phyloP scores from a whole-genome alignment of 2,113 vertebrate species.

The Rhodinocichla rosea region DNA sequence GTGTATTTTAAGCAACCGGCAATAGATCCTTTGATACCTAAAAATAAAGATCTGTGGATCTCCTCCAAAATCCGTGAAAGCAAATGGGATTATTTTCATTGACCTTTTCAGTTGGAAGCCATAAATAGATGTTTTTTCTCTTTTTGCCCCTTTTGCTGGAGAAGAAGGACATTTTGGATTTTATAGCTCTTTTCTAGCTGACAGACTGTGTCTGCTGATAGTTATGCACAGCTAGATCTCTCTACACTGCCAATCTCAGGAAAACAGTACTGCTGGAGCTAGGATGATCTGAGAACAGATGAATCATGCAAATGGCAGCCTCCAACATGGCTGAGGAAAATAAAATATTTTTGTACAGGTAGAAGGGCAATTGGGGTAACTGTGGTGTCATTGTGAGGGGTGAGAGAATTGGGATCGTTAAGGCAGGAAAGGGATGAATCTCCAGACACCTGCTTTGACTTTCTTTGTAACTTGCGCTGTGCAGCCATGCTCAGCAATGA shows the following conservation, averaged over 20 bases:
- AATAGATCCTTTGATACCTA: slow-evolving; percentile 54
- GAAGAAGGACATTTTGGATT: not conserved
- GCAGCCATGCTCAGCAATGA: not conserved
- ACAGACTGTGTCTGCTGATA: not conserved
- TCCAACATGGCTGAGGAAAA: not conserved
- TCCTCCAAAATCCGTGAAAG: not conserved
- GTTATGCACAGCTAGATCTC: not conserved
- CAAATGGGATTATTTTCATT: not conserved
- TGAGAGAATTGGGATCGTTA: not conserved
- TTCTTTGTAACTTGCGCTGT: not conserved
- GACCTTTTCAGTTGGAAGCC: slow-evolving; percentile 45
- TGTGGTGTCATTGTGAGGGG: not conserved
- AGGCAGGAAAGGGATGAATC: not conserved
- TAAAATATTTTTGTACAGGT: not conserved
- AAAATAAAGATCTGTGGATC: slow-evolving; percentile 56
- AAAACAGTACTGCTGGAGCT: not conserved
- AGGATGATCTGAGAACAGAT: not conserved
- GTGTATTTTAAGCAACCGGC: slow-evolving; percentile 29
- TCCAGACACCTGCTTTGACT: not conserved
- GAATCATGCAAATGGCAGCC: not conserved
- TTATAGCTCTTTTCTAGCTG: not conserved
- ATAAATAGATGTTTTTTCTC: not conserved
- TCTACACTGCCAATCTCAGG: not conserved
- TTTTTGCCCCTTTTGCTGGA: not conserved
- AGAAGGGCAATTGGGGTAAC: not conserved